Evolutionary conservation across 2,113 vertebrate genomes (phyloP).

Genomic region (Noturus placidus): DNA sequence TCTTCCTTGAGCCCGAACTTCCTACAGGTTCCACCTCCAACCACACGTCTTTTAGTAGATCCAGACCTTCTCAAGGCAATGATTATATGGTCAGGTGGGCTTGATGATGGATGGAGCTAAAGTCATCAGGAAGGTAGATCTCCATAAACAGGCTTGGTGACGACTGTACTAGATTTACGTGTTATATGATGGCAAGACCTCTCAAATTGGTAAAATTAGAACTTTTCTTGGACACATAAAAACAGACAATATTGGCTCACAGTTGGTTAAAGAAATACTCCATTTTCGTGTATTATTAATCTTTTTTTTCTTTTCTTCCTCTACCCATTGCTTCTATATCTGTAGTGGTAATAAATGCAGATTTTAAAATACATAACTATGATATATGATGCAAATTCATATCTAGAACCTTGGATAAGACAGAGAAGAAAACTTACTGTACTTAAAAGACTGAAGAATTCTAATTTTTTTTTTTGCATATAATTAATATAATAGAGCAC

Average conservation of each 20-base stretch:
- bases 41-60: too few species aligned
- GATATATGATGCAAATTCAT: not conserved
- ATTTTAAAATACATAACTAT: not conserved
- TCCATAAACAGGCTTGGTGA: too few species aligned
- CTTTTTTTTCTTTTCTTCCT: not conserved
- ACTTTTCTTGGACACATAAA: not conserved
- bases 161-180: not conserved
- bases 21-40: too few species aligned
- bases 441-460: not conserved
- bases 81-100: too few species aligned
- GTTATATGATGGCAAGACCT: not conserved
- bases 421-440: not conserved
- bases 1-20: too few species aligned
- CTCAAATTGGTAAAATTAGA: not conserved
- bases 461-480: not conserved
- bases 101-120: too few species aligned
- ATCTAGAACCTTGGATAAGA: not conserved
- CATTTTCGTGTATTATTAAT: not conserved
- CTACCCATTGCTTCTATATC: not conserved
- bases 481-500: not conserved
- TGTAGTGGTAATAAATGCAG: not conserved
- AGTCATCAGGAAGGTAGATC: too few species aligned
- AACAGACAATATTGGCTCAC: not conserved
- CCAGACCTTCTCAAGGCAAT: too few species aligned
- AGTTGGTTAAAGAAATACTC: not conserved